Evolutionary conservation across 2,888 invertebrate species (phyloP).

Genomic region (Fissipunctia ypsillon): DNA sequence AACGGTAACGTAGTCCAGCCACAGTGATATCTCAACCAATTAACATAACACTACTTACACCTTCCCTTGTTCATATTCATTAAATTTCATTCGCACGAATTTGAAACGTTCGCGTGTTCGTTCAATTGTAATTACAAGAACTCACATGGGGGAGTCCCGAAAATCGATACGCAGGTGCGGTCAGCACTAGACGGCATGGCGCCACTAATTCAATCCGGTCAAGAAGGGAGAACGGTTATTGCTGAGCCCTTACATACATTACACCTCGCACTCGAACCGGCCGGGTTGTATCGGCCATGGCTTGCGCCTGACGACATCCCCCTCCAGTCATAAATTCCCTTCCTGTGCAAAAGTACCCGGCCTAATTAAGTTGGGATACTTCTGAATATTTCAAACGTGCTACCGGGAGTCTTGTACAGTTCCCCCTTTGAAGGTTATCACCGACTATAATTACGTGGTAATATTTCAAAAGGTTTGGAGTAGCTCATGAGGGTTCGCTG

Average conservation of each 20-base stretch:
- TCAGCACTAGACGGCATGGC: constrained; percentile 84
- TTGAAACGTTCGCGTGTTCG: constrained; percentile 62
- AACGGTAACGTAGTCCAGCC: constrained; percentile 41
- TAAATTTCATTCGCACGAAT: constrained; percentile 59
- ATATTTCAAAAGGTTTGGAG: constrained; percentile 73
- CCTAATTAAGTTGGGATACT: constrained; percentile 84
- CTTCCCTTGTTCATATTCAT: constrained; percentile 58
- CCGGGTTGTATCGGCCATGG: constrained; percentile 77
- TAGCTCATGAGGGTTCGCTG: constrained; percentile 38
- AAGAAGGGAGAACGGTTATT: constrained; percentile 81
- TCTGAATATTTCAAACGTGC: constrained; percentile 80
- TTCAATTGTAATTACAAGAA: constrained; percentile 63
- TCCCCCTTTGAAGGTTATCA: constrained; percentile 72
- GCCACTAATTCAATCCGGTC: constrained; percentile 83
- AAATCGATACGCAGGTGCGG: constrained; percentile 66
- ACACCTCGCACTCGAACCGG: constrained; percentile 75
- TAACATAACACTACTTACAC: constrained; percentile 56
- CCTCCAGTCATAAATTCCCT: constrained; percentile 78
- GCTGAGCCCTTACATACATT: constrained; percentile 80
- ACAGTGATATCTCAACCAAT: constrained; percentile 53
- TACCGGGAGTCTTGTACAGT: constrained; percentile 66
- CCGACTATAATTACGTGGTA: constrained; percentile 73
- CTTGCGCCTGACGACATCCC: constrained; percentile 76
- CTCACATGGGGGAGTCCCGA: constrained; percentile 60
- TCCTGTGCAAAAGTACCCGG: constrained; percentile 78